Conservation (phyloP, 2,797 vertebrate genomes). For the Staurois parvus region DNA sequence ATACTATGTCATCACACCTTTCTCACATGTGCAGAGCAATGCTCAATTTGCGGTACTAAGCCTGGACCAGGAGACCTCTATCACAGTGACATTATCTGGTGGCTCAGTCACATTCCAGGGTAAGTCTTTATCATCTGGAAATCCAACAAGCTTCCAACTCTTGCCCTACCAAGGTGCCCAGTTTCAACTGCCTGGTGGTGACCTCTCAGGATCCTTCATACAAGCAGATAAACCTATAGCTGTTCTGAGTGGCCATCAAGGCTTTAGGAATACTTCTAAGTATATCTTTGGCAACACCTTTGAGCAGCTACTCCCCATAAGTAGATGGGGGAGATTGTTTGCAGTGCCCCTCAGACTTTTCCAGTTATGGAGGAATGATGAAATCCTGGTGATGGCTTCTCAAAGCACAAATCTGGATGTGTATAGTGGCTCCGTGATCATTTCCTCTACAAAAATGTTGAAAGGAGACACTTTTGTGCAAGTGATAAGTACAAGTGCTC, state of each 20-base stretch:
- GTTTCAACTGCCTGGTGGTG: slow-evolving; percentile 10
- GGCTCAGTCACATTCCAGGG: not conserved
- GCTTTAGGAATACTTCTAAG: fast-evolving
- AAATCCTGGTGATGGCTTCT: not conserved
- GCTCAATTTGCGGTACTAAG: slow-evolving; percentile 45
- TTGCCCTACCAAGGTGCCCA: slow-evolving; percentile 11
- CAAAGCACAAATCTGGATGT: not conserved
- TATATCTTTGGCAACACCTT: not conserved
- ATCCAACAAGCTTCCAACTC: not conserved
- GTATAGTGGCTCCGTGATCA: not conserved
- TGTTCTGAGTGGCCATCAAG: slow-evolving; percentile 39
- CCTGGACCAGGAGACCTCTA: not conserved
- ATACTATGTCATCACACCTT: slow-evolving; percentile 23
- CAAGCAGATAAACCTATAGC: not conserved
- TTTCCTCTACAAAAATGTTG: not conserved
- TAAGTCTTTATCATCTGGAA: not conserved
- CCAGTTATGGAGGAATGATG: not conserved
- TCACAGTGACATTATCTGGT: slow-evolving; percentile 14
- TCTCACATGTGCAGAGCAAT: not conserved
- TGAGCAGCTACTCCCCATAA: slow-evolving; percentile 33
- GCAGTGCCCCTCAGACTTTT: not conserved
- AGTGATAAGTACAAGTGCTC: not conserved
- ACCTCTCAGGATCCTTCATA: slow-evolving; percentile 23
- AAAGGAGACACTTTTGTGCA: not conserved
- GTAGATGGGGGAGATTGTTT: slow-evolving; percentile 11